phyloP scores from a whole-genome alignment of 2,888 invertebrate genomes.

The Germaria angustata region DNA sequence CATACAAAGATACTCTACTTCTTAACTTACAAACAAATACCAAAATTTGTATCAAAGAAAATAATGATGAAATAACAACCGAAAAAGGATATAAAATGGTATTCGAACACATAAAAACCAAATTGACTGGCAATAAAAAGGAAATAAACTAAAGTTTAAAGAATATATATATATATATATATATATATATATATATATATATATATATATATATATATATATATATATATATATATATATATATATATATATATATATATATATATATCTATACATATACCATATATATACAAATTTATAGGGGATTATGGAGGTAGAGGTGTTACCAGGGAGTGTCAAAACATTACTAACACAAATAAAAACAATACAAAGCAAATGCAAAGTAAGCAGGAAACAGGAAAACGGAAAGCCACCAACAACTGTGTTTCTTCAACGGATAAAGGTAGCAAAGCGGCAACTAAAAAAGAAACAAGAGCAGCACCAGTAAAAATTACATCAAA shows the following conservation, averaged over 20 bases:
- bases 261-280: too few species aligned
- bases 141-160: conserved; percentile 62
- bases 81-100: conserved; percentile 50
- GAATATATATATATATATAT: background rate
- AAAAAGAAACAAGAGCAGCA: conserved; percentile 1
- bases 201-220: too few species aligned
- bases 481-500: background rate
- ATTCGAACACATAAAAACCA: conserved; percentile 57
- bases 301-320: background rate
- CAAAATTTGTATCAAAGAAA: conserved; percentile 40
- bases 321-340: background rate
- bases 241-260: too few species aligned
- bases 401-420: conserved; percentile 60
- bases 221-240: too few species aligned
- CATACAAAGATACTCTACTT: conserved; percentile 23
- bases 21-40: conserved; percentile 22
- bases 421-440: conserved; percentile 42
- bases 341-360: background rate
- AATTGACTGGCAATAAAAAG: conserved; percentile 66
- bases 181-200: too few species aligned
- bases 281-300: background rate
- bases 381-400: conserved; percentile 56
- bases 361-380: background rate
- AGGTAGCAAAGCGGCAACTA: conserved; percentile 52
- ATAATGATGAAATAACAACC: conserved; percentile 25